These are phyloP conservation scores for Lysiphlebus fabarum DNA, from an alignment of 1,140 invertebrate genomes.

Conservation along the genomic window DNA sequence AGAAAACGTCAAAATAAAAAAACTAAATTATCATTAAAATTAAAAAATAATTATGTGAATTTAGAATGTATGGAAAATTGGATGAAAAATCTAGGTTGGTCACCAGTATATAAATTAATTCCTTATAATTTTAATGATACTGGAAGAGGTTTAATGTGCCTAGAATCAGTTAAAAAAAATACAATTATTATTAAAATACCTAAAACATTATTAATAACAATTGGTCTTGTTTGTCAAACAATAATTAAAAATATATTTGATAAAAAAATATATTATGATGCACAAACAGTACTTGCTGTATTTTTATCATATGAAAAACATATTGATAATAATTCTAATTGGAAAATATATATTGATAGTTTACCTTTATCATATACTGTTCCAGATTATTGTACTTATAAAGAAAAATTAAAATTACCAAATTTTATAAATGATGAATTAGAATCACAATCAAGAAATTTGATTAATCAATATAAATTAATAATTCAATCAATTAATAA, in stretches of 20 bases:
- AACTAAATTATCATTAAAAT: slow-evolving; percentile 43
- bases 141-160: slow-evolving; percentile 61
- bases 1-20: slow-evolving; percentile 46
- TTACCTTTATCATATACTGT: slow-evolving; percentile 58
- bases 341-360: slow-evolving; percentile 59
- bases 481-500: slow-evolving; percentile 39
- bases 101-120: slow-evolving; percentile 46
- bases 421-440: slow-evolving; percentile 32
- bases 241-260: slow-evolving; percentile 52
- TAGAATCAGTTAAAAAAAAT: slow-evolving; percentile 51
- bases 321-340: slow-evolving; percentile 46
- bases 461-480: slow-evolving; percentile 33
- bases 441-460: slow-evolving; percentile 23
- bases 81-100: slow-evolving; percentile 50
- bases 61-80: slow-evolving; percentile 52
- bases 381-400: slow-evolving; percentile 53
- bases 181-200: slow-evolving; percentile 61
- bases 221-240: slow-evolving; percentile 50
- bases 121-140: slow-evolving; percentile 55
- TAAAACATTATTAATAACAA: slow-evolving; percentile 59
- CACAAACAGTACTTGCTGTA: slow-evolving; percentile 60
- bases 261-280: slow-evolving; percentile 41
- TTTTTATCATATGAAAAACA: slow-evolving; percentile 61
- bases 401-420: slow-evolving; percentile 42
- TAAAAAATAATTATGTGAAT: slow-evolving; percentile 40